A percentile compares a stretch with the other conserved stretches of the same genome.
These are phyloP conservation scores for Nasonia vitripennis DNA, from an alignment of 1,140 invertebrate species.

Conservation along the genomic window DNA sequence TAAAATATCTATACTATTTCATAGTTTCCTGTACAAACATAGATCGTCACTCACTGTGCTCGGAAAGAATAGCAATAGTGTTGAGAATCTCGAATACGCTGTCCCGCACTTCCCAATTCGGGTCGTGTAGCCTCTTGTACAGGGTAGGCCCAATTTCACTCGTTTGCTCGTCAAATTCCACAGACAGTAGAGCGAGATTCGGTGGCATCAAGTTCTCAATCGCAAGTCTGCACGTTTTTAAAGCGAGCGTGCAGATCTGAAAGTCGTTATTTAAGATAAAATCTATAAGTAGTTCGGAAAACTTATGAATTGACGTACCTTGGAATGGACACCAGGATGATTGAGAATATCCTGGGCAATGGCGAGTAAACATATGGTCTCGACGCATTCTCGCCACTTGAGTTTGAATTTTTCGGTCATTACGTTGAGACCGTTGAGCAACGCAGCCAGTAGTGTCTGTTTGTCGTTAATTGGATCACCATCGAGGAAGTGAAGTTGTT, in stretches of 20 bases:
- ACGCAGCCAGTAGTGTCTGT: constrained; percentile 75
- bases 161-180: constrained; percentile 81
- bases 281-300: not conserved
- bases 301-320: constrained; percentile 67
- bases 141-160: constrained; percentile 80
- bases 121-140: constrained; percentile 81
- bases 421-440: constrained; percentile 79
- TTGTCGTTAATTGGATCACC: constrained; percentile 69
- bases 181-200: constrained; percentile 80
- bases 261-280: constrained; percentile 41
- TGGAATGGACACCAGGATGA: constrained; percentile 73
- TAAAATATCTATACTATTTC: not conserved
- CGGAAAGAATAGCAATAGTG: constrained; percentile 81
- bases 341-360: constrained; percentile 76
- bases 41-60: constrained; percentile 78
- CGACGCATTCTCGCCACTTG: constrained; percentile 84
- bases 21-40: constrained; percentile 26
- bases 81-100: constrained; percentile 83
- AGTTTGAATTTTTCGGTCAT: constrained; percentile 82
- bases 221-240: constrained; percentile 81
- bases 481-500: constrained; percentile 58
- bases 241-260: constrained; percentile 81
- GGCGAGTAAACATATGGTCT: constrained; percentile 79
- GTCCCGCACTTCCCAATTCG: constrained; percentile 85
- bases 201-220: constrained; percentile 85